Percentiles rank a stretch among this genome's conserved stretches.
Conservation (phyloP, 2,888 invertebrate species). For the Drosophila lutescens region DNA sequence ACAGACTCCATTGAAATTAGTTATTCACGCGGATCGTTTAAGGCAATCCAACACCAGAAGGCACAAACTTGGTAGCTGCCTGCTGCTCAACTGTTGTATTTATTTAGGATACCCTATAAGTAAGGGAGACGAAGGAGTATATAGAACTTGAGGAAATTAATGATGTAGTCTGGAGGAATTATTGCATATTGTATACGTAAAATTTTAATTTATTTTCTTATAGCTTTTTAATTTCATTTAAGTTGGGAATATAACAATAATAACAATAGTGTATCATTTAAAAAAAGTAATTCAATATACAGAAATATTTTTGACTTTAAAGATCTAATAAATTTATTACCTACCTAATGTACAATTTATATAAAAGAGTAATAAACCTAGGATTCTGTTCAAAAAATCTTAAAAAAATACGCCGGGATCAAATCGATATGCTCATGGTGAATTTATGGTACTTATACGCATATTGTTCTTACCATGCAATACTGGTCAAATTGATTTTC, state of each 20-base stretch:
- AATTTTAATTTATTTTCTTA: no score
- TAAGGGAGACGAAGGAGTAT: neutral
- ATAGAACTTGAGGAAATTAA: neutral
- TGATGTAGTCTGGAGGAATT: neutral
- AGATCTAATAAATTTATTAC: no score
- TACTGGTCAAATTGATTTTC: no score
- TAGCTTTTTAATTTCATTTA: no score
- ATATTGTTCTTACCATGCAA: no score
- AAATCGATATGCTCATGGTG: no score
- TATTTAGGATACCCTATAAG: constrained; percentile 17
- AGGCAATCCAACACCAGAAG: constrained; percentile 78
- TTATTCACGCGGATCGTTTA: constrained; percentile 84
- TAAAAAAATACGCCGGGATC: no score
- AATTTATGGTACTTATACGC: no score
- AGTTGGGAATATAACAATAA: neutral
- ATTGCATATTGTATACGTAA: no score
- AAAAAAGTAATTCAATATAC: neutral
- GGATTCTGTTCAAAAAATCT: no score
- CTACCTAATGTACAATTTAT: neutral
- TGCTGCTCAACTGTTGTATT: constrained; percentile 28
- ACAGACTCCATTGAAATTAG: constrained; percentile 83
- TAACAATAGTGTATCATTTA: neutral
- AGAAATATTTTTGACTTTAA: no score
- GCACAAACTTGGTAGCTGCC: constrained; percentile 51
- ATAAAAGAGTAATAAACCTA: neutral